Conservation (phyloP, 1,140 invertebrate genomes). For the Octopus sinensis region DNA sequence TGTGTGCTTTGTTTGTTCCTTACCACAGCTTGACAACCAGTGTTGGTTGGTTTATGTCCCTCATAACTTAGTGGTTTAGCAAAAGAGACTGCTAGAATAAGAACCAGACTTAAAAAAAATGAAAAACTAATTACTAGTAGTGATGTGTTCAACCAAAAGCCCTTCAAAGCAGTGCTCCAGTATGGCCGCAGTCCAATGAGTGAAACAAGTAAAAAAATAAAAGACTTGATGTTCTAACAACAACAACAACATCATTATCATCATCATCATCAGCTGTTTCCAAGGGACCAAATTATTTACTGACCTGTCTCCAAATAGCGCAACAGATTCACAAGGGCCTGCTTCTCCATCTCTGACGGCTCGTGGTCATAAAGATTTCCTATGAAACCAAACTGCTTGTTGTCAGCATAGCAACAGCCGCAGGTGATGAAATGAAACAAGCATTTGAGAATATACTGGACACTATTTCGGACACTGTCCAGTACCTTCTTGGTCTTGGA, state of each 20-base stretch:
- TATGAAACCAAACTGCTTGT: background rate
- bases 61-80: background rate
- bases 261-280: too few species aligned
- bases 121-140: too few species aligned
- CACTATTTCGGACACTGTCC: background rate
- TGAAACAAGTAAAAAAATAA: too few species aligned
- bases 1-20: background rate
- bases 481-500: background rate
- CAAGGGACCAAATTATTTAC: background rate
- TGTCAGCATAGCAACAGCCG: conserved; percentile 2
- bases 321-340: conserved; percentile 36
- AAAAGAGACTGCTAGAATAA: too few species aligned
- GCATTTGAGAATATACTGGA: background rate
- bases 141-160: too few species aligned
- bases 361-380: background rate
- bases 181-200: too few species aligned
- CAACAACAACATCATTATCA: too few species aligned
- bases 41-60: background rate
- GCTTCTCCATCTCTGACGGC: conserved; percentile 34
- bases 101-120: too few species aligned
- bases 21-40: background rate
- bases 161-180: too few species aligned
- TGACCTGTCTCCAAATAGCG: conserved; percentile 37
- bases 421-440: background rate
- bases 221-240: too few species aligned